Evolutionary conservation across 2,888 invertebrate species (phyloP), one percentile per base, ranked within the genome.

Genomic region (Catocala nupta): DNA sequence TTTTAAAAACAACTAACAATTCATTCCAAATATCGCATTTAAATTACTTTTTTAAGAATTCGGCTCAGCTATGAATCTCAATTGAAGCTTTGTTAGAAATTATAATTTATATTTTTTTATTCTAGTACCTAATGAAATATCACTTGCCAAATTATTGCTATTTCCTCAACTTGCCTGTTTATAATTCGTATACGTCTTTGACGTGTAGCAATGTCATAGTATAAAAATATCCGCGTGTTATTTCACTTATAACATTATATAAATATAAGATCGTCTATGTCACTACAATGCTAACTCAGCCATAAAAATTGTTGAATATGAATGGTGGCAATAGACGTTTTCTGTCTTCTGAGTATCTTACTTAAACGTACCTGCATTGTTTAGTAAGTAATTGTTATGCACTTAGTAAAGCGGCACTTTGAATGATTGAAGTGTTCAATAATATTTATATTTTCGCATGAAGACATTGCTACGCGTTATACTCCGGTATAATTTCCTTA

Each of bases 11-110:
- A 60, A 58, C 39, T 52, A 62, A 58, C 39, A 54, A 60, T 53
- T 70, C 81, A 81, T 81, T 81, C 81, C 81, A 72, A 71, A 66
- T 59, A 54, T 56, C 59, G 75, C 75, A 76, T 80, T 78, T 78
- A 73, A 59, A 52, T 45, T 34, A 54, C 12, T 52, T 50, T 57
- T 66, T 62, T 68, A 65, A 51, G 53, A 53, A 68, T 69, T 69
- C 16, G 73, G 77, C 77, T 78, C 75, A 71, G 65, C 25, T 65
- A 33, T 66, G 79, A 79, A 79, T 79, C 79, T 79, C 79, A 77
- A 55, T 55, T 59, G 59, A 74, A 65, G 60, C 52, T 57, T 67
- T 66, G 50, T 71, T 71, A 66, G 60, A 53, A 64, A 49, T 59
- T 65, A 50, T 63, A 43, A 64, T 65, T 71, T 68, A 64, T 55